Evolutionary conservation across 2,888 invertebrate genomes (phyloP), one percentile per base, ranked within the genome.

Genomic region (Xestobium rufovillosum): DNA sequence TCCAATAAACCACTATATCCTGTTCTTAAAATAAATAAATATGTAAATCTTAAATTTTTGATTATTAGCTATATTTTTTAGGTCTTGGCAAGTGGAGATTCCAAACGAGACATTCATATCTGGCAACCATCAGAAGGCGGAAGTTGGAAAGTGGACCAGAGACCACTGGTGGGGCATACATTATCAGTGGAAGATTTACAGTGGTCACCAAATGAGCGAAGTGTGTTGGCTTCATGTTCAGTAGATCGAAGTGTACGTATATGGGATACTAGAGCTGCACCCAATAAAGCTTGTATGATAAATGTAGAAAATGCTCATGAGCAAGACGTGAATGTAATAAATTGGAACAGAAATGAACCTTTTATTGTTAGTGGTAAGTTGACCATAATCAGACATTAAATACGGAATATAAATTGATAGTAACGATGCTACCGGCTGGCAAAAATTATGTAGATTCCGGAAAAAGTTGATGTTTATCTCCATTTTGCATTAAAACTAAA

Each of bases 181-280:
- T 80, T 75, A 31, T 96, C 96, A 15, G 90, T 99, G 8, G 98
- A 98, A 71, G 98, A 99, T 65, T 71, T 99, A 44, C 96, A 97
- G 59, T 98, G 98, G 98, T 96, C 96, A 40, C 96, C 96, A 2
- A 94, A 83, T 67, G 98, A 98, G 69, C 72, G 73, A 49, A 77
- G 85, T 67, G 94, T 94, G 1, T 67, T 91, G 34, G 89, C 90
- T 23, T 83, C 90, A 6, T 90, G 89, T 67, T 90, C 90, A 14
- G 83, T 88, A 2, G 91, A 91, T 59, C 85, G 80, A 68, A 81
- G 83, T 43, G 86, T 99, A 46, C 80, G 92, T 52, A 83, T 99
- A 57, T 98, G 97, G 97, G 98, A 98, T 63, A 82, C 83, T 4
- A 75, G 98, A 59, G 86, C 82, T 2, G 72, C 82, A 3, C 87